Conservation (phyloP, 1,140 invertebrate genomes). For the Melanaphis sacchari region DNA sequence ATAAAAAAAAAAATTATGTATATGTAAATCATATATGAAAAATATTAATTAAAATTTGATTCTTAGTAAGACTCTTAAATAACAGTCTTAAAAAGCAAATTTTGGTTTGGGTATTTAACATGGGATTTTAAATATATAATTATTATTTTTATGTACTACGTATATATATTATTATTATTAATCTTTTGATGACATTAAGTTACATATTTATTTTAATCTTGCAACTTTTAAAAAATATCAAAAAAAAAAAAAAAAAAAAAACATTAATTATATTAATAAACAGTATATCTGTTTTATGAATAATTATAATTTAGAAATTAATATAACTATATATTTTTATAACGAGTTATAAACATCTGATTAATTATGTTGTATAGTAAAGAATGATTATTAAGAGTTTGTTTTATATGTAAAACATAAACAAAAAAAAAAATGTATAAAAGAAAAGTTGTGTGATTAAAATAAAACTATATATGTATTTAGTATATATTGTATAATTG, state of each 20-base stretch:
- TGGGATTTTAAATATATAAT: slow-evolving; percentile 39
- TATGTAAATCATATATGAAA: not conserved
- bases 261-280: not conserved
- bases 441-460: slow-evolving; percentile 16
- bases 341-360: slow-evolving; percentile 15
- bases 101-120: slow-evolving; percentile 47
- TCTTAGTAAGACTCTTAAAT: not conserved
- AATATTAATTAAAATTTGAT: slow-evolving; percentile 41
- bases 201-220: slow-evolving; percentile 20
- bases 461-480: not conserved
- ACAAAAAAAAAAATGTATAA: slow-evolving; percentile 39
- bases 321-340: slow-evolving; percentile 6
- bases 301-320: slow-evolving; percentile 6
- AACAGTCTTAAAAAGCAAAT: slow-evolving; percentile 22
- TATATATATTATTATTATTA: slow-evolving; percentile 27
- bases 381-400: not conserved
- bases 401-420: slow-evolving; percentile 14
- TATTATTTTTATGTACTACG: slow-evolving; percentile 23
- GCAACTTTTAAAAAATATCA: not conserved
- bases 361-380: not conserved
- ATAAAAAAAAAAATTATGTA: not conserved
- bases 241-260: not conserved
- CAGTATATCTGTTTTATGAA: not conserved
- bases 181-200: slow-evolving; percentile 20
- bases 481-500: slow-evolving; percentile 16